Percentiles rank a stretch among this genome's conserved stretches.
phyloP scores from a whole-genome alignment of 92 coral and sea anemone species.

The Ricordea florida region DNA sequence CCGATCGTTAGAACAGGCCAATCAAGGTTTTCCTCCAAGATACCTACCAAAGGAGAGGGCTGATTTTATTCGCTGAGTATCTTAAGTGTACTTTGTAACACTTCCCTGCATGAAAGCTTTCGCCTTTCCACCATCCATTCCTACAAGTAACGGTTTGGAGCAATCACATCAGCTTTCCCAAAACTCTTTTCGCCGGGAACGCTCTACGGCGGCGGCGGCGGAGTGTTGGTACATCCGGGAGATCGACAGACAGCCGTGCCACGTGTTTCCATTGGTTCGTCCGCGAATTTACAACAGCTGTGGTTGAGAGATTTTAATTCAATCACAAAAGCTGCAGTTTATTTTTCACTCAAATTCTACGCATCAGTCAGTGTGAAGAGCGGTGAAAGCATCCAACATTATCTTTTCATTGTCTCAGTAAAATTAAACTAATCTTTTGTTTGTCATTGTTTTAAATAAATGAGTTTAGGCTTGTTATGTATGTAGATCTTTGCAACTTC shows the following conservation, averaged over 20 bases:
- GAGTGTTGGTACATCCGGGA: slow-evolving; percentile 92
- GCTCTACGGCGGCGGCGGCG: slow-evolving; percentile 11
- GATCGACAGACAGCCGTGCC: slow-evolving; percentile 55
- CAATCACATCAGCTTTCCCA: slow-evolving; percentile 29
- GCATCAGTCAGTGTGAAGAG: too few species aligned
- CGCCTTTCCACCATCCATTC: too few species aligned
- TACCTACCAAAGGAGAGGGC: background rate
- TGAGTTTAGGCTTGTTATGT: too few species aligned
- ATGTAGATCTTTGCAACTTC: too few species aligned
- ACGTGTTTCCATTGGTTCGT: slow-evolving; percentile 93
- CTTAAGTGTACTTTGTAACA: background rate
- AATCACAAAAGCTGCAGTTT: background rate
- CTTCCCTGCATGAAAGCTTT: too few species aligned
- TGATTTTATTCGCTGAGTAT: background rate
- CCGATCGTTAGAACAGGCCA: too few species aligned
- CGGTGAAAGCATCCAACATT: background rate
- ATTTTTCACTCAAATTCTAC: background rate
- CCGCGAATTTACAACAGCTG: slow-evolving; percentile 6
- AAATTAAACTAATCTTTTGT: too few species aligned
- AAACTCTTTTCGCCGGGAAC: background rate
- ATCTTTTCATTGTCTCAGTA: too few species aligned
- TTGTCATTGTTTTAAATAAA: too few species aligned
- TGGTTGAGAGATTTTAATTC: slow-evolving; percentile 48
- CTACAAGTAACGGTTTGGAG: slow-evolving; percentile 18
- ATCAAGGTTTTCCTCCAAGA: slow-evolving; percentile 17